These are phyloP conservation scores for Drosophila kurseongensis DNA, from an alignment of 1,140 invertebrate species.

Conservation along the genomic window DNA sequence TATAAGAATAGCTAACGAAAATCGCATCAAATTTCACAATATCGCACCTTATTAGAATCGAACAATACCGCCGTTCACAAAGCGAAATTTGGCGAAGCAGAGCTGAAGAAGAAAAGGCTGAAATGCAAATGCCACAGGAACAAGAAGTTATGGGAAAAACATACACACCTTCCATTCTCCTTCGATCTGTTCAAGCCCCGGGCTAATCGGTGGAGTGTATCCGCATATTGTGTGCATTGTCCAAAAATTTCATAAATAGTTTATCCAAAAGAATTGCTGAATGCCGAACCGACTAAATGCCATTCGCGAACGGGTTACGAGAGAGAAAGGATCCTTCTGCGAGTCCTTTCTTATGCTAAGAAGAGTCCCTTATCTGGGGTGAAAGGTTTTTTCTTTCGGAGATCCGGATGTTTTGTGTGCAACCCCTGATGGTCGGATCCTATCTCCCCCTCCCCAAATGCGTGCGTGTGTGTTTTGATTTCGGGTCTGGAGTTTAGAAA, in stretches of 20 bases:
- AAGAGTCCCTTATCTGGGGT: constrained; percentile 23
- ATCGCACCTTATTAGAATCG: constrained; percentile 82
- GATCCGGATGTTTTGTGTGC: constrained; percentile 40
- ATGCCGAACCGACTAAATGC: constrained; percentile 67
- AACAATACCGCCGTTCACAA: constrained; percentile 56
- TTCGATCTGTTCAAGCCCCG: constrained; percentile 15
- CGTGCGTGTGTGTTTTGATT: constrained; percentile 73
- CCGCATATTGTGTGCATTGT: constrained; percentile 75
- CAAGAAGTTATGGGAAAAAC: constrained; percentile 82
- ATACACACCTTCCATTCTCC: constrained; percentile 65
- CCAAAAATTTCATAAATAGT: constrained; percentile 82
- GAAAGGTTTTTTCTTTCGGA: constrained; percentile 22
- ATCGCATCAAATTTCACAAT: constrained; percentile 84
- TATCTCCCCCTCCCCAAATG: constrained; percentile 18
- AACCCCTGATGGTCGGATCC: constrained; percentile 50
- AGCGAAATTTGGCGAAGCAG: constrained; percentile 33
- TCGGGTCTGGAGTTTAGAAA: constrained; percentile 74
- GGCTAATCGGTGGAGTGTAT: constrained; percentile 77
- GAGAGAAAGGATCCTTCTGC: constrained; percentile 30
- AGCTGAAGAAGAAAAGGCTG: constrained; percentile 17
- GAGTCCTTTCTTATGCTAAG: constrained; percentile 68
- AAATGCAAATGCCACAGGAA: constrained; percentile 49
- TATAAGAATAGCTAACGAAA: constrained; percentile 63
- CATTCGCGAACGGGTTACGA: constrained; percentile 45
- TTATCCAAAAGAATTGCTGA: constrained; percentile 77